A percentile compares a stretch with the other conserved stretches of the same genome.
Evolutionary conservation across 1,140 invertebrate genomes (phyloP).

Genomic region (Helicoverpa zea): DNA sequence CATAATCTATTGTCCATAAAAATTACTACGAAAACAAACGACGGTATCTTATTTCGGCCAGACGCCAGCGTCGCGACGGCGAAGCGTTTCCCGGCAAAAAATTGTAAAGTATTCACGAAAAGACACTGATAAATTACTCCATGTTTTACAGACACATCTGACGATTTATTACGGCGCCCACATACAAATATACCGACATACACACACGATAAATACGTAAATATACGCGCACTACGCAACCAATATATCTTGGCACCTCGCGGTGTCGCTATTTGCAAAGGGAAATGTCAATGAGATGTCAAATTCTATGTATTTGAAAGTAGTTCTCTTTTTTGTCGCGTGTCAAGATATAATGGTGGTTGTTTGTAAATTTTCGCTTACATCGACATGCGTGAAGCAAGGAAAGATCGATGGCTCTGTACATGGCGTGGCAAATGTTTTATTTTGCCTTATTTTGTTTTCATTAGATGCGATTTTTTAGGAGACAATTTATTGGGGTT

Average conservation of each 20-base stretch:
- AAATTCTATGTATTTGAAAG: neutral
- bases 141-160: slow-evolving; percentile 56
- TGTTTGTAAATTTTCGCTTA: slow-evolving; percentile 3
- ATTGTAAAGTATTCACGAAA: slow-evolving; percentile 57
- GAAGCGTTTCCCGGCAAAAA: slow-evolving; percentile 50
- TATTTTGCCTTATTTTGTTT: slow-evolving; percentile 38
- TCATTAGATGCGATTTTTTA: slow-evolving; percentile 31
- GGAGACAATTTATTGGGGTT: slow-evolving; percentile 27
- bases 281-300: slow-evolving; percentile 7
- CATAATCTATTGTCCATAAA: slow-evolving; percentile 25
- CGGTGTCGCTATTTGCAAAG: slow-evolving; percentile 7
- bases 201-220: slow-evolving; percentile 41
- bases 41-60: slow-evolving; percentile 47
- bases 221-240: slow-evolving; percentile 26
- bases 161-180: slow-evolving; percentile 57
- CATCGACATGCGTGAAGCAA: slow-evolving; percentile 21
- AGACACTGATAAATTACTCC: slow-evolving; percentile 61
- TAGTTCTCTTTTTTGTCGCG: slow-evolving; percentile 2
- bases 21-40: slow-evolving; percentile 38
- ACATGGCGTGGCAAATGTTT: slow-evolving; percentile 31
- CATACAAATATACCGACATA: slow-evolving; percentile 39
- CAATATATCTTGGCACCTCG: neutral
- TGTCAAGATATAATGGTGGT: neutral
- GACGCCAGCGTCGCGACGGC: slow-evolving; percentile 27
- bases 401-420: slow-evolving; percentile 38